Evolutionary conservation across 2,888 invertebrate species (phyloP), one percentile per base, ranked within the genome.

Genomic region (Horisme vitalbata): DNA sequence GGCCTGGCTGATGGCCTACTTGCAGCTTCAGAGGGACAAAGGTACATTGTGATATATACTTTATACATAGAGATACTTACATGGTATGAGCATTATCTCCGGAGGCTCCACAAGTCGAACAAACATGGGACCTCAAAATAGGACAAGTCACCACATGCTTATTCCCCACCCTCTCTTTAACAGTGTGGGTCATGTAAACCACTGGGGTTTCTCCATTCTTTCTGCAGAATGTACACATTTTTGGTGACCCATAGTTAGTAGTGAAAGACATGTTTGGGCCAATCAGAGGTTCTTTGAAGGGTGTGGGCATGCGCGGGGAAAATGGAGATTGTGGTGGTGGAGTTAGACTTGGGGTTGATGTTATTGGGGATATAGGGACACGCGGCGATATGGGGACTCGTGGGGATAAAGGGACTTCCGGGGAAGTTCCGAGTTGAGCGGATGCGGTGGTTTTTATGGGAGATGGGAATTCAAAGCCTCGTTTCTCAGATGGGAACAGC

Each of bases 61-160:
- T 18, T 18, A 6, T 18, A 6, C 4, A 18, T 1, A 18, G 4
- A 38, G 18, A 43, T 44, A 84, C 88, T 84, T 75, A 89, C 88
- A 84, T 79, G 6, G 89, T 89, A 63, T 89, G 89, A 10, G 89
- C 88, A 41, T 80, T 54, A 36, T 89, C 87, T 0, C 89, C 88
- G 0, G 79, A 65, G 1, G 65, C 79, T 0, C 83, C 80, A 46
- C 89, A 89, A 0, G 70, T 70, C 0, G 75, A 59, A 30, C 89
- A 89, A 0, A 83, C 71, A 52, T 82, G 84, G 0, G 78, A 79
- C 28, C 87, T 63, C 49, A 89, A 52, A 13, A 89, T 86, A 0
- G 89, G 89, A 32, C 89, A 89, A 0, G 81, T 77, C 0, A 89
- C 88, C 12, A 84, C 52, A 45, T 66, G 67, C 37, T 61, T 69